Percentiles rank a stretch among this genome's conserved stretches.
Conservation (phyloP, 37 sponge, comb jelly and placozoan species). For the Tethya wilhelma region DNA sequence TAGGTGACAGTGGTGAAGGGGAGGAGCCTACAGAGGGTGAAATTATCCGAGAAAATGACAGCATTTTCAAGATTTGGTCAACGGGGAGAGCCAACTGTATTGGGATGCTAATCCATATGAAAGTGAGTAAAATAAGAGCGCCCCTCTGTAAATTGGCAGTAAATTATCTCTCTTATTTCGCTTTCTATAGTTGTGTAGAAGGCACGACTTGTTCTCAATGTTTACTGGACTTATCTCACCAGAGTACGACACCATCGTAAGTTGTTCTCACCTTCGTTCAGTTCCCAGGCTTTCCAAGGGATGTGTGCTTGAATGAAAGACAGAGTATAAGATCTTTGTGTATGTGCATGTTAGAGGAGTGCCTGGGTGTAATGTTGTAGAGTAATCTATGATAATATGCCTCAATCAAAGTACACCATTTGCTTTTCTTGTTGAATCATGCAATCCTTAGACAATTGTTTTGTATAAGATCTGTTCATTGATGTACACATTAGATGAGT, state of each 20-base stretch:
- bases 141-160: background rate
- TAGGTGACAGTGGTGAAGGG: slow-evolving; percentile 65
- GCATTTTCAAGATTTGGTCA: slow-evolving; percentile 45
- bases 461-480: no score
- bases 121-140: slow-evolving; percentile 29
- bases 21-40: slow-evolving; percentile 47
- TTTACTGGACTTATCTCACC: slow-evolving; percentile 12
- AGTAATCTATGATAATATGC: no score
- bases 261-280: no score
- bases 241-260: slow-evolving; percentile 53
- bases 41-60: slow-evolving; percentile 58
- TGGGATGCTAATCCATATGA: slow-evolving; percentile 54
- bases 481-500: no score
- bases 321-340: no score
- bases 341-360: no score
- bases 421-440: no score
- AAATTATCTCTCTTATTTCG: background rate
- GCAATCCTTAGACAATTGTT: no score
- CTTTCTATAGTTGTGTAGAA: slow-evolving; percentile 32
- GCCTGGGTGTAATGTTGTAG: no score
- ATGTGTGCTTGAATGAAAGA: no score
- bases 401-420: no score
- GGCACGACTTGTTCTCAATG: slow-evolving; percentile 62
- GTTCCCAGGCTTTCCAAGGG: no score
- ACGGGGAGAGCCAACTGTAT: slow-evolving; percentile 68